Evolutionary conservation across 2,888 invertebrate genomes (phyloP).

Genomic region (Cylindroiulus punctatus): DNA sequence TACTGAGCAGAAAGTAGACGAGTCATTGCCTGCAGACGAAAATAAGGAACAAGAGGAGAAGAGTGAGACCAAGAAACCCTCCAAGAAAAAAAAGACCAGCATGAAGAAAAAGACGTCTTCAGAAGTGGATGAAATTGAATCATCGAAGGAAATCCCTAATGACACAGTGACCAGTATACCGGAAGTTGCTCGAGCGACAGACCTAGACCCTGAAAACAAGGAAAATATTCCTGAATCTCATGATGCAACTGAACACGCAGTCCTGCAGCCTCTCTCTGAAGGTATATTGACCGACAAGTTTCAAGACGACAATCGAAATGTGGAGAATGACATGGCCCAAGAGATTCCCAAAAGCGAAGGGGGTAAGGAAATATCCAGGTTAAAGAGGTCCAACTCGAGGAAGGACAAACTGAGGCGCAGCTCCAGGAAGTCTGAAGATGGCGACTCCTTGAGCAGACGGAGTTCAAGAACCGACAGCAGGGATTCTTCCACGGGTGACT

Average conservation of each 20-base stretch:
- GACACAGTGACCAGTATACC: neutral
- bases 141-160: slow-evolving; percentile 12
- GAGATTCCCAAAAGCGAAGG: slow-evolving; percentile 56
- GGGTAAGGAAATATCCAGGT: slow-evolving; percentile 47
- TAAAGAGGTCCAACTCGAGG: slow-evolving; percentile 48
- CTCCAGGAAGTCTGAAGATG: slow-evolving; percentile 54
- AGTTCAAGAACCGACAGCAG: slow-evolving; percentile 51
- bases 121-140: slow-evolving; percentile 47
- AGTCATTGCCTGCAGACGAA: neutral
- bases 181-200: neutral
- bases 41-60: neutral
- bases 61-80: neutral
- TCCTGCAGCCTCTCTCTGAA: neutral
- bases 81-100: neutral
- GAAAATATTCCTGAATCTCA: slow-evolving; percentile 6
- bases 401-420: slow-evolving; percentile 52
- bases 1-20: neutral
- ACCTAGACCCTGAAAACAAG: neutral
- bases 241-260: neutral
- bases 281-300: slow-evolving; percentile 5
- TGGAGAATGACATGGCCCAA: slow-evolving; percentile 26
- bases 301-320: neutral
- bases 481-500: slow-evolving; percentile 53
- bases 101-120: neutral
- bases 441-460: slow-evolving; percentile 6